Base-by-base conservation (phyloP, 1,140 invertebrate genomes). In the Anastatus disparis region DNA sequence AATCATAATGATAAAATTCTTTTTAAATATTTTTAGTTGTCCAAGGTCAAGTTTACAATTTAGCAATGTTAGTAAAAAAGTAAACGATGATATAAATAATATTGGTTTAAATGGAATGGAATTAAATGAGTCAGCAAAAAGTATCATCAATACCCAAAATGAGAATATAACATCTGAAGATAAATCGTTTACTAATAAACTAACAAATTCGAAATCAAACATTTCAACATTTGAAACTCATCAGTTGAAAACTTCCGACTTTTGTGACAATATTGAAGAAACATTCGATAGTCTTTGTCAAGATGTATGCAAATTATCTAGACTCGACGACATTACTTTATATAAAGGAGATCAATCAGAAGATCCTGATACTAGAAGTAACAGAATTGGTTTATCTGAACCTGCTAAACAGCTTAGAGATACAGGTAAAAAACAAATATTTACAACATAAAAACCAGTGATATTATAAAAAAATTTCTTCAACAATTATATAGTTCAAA, bases 211-310 rank as follows among this genome's bases (percentile, higher is more conserved):
- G 3, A 24, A n/a, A n/a, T n/a, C n/a, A n/a, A n/a, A n/a, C n/a
- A n/a, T n/a, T n/a, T n/a, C n/a, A n/a, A n/a, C n/a, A n/a, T n/a
- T n/a, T n/a, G n/a, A n/a, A n/a, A n/a, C n/a, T n/a, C n/a, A n/a
- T n/a, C n/a, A n/a, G n/a, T n/a, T n/a, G n/a, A n/a, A n/a, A n/a
- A n/a, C n/a, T n/a, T n/a, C n/a, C n/a, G n/a, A n/a, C n/a, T n/a
- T n/a, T n/a, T 20, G 7, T 64, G 15, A 46, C n/a, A 46, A 55
- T 22, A 12, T 20, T 1, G 61, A 70, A 10, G 68, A 70, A 7
- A 56, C 26, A 17, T 70, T 70, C 13, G 58, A 70, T n/a, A 56
- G 42, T 15, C 38, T 70, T 26, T 70, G 68, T 15, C 7, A 56
- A 38, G 59, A 56, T 26, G 24, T 70, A 17, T 24, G n/a, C 12